Base-by-base conservation (phyloP, 2,888 invertebrate species). In the Ypsolopha sequella region DNA sequence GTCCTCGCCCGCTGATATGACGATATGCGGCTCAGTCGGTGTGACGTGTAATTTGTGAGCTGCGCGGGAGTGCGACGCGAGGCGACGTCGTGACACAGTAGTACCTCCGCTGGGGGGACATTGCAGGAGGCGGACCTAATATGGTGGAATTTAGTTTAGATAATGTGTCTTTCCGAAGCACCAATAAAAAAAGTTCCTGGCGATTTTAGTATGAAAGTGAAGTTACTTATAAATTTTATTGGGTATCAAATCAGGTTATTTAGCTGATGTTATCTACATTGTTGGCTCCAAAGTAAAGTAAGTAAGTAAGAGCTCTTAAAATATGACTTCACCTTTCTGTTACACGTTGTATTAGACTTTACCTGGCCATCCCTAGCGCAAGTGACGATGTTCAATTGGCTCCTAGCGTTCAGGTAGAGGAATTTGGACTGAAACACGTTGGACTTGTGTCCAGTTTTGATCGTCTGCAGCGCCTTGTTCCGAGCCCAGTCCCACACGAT, bases 351-450 rank as follows among this genome's bases (percentile, higher is more conserved):
- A 24, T 4, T 24, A 24, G 24, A 4, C 2, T 24, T 24, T 73
- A 96, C 94, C 81, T 95, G 94, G 7, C 97, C 97, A 79, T 98
- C 98, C 52, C 96, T 89, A 1, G 95, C 95, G 72, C 95, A 94
- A 0, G 96, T 94, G 38, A 95, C 94, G 41, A 98, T 92, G 68
- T 95, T 93, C 53, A 93, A 87, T 77, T 95, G 95, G 41, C 90
- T 90, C 58, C 73, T 65, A 38, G 90, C 89, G 62, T 91, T 90
- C 43, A 93, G 86, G 51, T 95, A 92, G 59, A 98, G 87, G 85
- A 97, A 98, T 79, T 96, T 97, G 64, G 91, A 91, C 70, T 96
- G 96, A 76, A 97, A 97, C 51, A 98, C 94, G 70, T 98, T 97
- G 39, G 92, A 91, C 57, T 89, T 89, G 79, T 98, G 98, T 1